These are phyloP conservation scores for Takifugu ocellatus DNA, from an alignment of 2,797 vertebrate genomes.

Conservation along the genomic window DNA sequence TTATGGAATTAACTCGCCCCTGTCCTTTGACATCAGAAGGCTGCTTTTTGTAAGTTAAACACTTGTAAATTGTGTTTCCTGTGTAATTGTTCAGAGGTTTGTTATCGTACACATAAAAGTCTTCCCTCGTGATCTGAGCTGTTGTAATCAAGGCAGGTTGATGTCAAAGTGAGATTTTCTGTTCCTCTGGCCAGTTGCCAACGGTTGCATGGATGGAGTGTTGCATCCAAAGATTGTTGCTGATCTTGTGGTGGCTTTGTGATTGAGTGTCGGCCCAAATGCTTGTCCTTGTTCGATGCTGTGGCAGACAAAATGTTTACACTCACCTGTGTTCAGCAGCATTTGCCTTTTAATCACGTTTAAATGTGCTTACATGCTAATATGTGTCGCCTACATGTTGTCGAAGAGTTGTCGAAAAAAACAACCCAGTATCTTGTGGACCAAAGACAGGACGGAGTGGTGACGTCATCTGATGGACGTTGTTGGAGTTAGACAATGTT, in stretches of 20 bases:
- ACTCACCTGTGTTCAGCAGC: not conserved
- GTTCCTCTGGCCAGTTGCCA: not conserved
- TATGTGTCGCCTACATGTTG: not conserved
- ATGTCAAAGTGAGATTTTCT: conserved; percentile 3
- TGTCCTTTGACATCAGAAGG: conserved; percentile 1
- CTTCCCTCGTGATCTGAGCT: not conserved
- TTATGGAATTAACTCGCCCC: conserved; percentile 1
- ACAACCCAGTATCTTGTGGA: conserved; percentile 1
- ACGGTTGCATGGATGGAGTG: conserved; percentile 3
- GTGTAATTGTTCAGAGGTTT: not conserved
- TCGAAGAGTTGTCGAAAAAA: not conserved
- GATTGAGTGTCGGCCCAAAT: not conserved
- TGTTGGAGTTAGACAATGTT: too few relatives aligned
- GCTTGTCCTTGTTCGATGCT: not conserved
- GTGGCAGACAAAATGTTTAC: not conserved
- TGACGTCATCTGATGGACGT: not conserved
- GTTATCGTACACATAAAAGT: too few relatives aligned
- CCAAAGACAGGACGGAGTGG: not conserved
- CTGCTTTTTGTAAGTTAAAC: conserved; percentile 10
- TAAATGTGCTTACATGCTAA: not conserved
- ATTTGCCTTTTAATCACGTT: not conserved
- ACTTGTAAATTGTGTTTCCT: conserved; percentile 2
- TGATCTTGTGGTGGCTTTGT: conserved; percentile 2
- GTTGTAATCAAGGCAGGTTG: not conserved
- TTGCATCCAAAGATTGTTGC: conserved; percentile 6